Conservation (phyloP, 2,113 vertebrate species). For the Oxygymnocypris stewartii region DNA sequence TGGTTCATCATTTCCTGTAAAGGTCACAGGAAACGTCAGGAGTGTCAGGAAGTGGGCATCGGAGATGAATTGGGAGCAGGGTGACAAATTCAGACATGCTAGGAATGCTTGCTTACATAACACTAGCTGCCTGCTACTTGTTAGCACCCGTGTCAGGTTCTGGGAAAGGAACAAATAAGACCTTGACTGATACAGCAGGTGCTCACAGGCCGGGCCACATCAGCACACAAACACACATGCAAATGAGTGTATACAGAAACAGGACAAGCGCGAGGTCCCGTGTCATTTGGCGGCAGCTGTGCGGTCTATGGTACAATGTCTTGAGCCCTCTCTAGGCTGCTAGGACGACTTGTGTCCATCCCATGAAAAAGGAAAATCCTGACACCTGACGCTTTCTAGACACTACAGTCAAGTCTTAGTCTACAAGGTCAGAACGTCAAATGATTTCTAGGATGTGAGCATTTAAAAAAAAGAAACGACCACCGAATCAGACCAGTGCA, state of each 20-base stretch:
- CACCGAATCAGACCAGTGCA: background rate
- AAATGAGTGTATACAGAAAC: slow-evolving; percentile 12
- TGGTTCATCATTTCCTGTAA: background rate
- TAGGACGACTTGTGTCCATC: background rate
- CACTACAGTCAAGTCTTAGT: background rate
- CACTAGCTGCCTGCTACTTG: slow-evolving; percentile 11
- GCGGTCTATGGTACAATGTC: slow-evolving; percentile 12
- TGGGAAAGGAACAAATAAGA: slow-evolving; percentile 8
- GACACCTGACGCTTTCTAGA: background rate
- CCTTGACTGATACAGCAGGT: slow-evolving; percentile 29
- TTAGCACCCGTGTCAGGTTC: slow-evolving; percentile 33
- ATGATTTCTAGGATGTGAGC: background rate
- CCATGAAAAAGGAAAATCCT: background rate
- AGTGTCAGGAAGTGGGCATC: background rate
- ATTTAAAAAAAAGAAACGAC: background rate
- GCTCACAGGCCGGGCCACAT: background rate
- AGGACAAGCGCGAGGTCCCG: background rate
- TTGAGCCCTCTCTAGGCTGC: slow-evolving; percentile 8
- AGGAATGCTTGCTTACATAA: slow-evolving; percentile 50
- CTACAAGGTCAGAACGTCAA: background rate
- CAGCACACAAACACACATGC: slow-evolving; percentile 15
- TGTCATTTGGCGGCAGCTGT: slow-evolving; percentile 2
- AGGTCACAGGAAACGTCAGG: slow-evolving; percentile 24
- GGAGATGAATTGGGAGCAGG: background rate
- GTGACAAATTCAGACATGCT: slow-evolving; percentile 37